phyloP scores from a whole-genome alignment of 2,888 invertebrate species.

The Tenodera sinensis region DNA sequence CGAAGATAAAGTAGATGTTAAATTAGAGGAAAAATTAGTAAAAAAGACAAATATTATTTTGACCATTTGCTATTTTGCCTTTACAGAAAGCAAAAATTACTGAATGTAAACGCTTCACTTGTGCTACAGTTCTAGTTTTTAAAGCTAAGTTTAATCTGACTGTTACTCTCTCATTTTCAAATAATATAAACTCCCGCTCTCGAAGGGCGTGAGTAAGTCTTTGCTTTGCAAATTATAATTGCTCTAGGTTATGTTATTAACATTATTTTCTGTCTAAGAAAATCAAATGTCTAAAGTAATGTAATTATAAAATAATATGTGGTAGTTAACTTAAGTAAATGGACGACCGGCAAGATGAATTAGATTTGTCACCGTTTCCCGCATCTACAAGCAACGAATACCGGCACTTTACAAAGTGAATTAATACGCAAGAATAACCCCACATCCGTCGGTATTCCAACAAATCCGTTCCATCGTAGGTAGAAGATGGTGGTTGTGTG shows the following conservation, averaged over 20 bases:
- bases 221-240: background rate
- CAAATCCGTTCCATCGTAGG: background rate
- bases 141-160: no score
- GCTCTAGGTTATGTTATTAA: background rate
- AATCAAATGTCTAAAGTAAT: background rate
- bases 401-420: background rate
- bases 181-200: no score
- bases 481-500: background rate
- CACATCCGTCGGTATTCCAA: background rate
- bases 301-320: background rate
- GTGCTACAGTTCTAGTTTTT: no score
- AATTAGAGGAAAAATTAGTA: no score
- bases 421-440: background rate
- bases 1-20: no score
- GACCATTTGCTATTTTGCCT: no score
- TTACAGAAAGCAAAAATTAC: no score
- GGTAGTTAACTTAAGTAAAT: background rate
- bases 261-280: background rate
- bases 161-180: no score
- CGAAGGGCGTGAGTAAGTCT: no score
- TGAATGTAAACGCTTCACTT: no score
- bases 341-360: background rate
- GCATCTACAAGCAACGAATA: background rate
- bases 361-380: background rate
- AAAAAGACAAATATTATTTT: no score